Percentiles rank a stretch among this genome's conserved stretches.
Conservation (phyloP, 2,797 vertebrate species). For the Echiichthys vipera region DNA sequence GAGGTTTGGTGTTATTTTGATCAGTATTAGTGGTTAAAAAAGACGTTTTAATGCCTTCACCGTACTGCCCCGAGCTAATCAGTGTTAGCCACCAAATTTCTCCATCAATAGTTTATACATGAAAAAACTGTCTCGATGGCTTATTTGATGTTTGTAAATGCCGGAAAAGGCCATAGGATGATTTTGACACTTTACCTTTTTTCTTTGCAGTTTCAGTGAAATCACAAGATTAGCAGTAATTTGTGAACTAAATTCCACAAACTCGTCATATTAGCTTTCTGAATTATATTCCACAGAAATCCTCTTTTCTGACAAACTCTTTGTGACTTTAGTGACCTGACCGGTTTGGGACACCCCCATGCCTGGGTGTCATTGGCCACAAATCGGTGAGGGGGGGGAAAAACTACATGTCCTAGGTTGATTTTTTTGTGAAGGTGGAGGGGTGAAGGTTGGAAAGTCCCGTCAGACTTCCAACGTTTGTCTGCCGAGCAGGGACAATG, state of each 20-base stretch:
- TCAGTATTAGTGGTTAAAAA: too few relatives aligned
- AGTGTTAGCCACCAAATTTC: too few relatives aligned
- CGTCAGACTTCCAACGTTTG: slow-evolving; percentile 69
- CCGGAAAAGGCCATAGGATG: too few relatives aligned
- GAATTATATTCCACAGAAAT: not conserved
- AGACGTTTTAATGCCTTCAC: too few relatives aligned
- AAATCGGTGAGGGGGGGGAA: not conserved
- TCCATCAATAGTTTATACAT: too few relatives aligned
- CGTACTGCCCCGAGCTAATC: too few relatives aligned
- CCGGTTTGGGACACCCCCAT: not conserved
- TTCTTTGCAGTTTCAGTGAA: not conserved
- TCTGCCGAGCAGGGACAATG: slow-evolving; percentile 62
- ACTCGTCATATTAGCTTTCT: slow-evolving; percentile 15
- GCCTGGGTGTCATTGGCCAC: not conserved
- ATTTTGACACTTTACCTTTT: too few relatives aligned
- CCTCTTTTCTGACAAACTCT: not conserved
- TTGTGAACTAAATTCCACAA: not conserved
- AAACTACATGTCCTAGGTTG: slow-evolving; percentile 5
- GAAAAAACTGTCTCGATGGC: too few relatives aligned
- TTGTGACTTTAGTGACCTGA: not conserved
- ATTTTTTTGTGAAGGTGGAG: not conserved
- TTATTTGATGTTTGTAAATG: too few relatives aligned
- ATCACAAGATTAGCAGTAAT: not conserved
- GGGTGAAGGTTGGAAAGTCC: slow-evolving; percentile 71
- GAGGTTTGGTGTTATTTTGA: too few relatives aligned